Conservation (phyloP, 1,140 invertebrate genomes). For the Myzus persicae region DNA sequence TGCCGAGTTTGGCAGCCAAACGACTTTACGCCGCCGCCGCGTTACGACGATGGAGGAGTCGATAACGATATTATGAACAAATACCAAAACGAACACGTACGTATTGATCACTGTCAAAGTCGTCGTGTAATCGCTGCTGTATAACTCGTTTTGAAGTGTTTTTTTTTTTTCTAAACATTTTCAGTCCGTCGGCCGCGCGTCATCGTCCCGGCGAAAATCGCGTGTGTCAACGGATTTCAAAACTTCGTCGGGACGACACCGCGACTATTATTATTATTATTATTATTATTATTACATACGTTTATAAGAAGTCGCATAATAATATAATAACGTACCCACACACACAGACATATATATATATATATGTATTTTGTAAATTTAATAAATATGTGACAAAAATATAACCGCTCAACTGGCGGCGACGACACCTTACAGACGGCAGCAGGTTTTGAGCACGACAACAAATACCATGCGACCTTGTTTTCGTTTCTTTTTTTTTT, state of each 20-base stretch:
- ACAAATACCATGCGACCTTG: neutral
- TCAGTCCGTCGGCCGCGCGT: neutral
- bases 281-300: neutral
- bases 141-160: neutral
- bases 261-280: neutral
- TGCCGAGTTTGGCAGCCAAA: neutral
- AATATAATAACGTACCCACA: too few species aligned
- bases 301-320: neutral
- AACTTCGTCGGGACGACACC: neutral
- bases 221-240: neutral
- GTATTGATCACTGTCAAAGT: slow-evolving; percentile 6
- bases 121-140: neutral
- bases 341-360: too few species aligned
- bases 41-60: too few species aligned
- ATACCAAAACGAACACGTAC: neutral
- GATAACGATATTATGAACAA: neutral
- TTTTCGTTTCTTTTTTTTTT: neutral
- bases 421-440: neutral
- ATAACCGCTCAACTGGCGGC: neutral
- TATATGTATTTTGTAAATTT: neutral
- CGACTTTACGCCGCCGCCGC: too few species aligned
- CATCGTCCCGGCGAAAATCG: neutral
- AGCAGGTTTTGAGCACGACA: neutral
- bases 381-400: neutral
- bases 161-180: neutral